Conservation (phyloP, 2,113 vertebrate species). For the Brienomyrus longianalis region DNA sequence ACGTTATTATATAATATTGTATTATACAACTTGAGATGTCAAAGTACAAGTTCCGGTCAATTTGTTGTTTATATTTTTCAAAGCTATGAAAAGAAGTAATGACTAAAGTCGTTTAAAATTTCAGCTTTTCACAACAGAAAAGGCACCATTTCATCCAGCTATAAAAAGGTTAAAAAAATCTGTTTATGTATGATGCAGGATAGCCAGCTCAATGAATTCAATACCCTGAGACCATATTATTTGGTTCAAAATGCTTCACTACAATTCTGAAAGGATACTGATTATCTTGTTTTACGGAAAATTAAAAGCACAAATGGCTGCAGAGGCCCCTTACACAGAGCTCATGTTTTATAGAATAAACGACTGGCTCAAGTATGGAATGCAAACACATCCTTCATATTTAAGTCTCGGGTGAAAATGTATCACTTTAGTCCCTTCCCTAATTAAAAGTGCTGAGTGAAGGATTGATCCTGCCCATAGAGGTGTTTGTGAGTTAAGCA, state of each 20-base stretch:
- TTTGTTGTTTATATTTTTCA: not conserved
- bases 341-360: not conserved
- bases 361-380: not conserved
- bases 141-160: not conserved
- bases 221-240: not conserved
- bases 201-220: not conserved
- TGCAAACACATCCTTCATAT: not conserved
- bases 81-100: not conserved
- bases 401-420: not conserved
- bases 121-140: not conserved
- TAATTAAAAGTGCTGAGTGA: not conserved
- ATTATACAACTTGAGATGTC: not conserved
- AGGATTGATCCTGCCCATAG: not conserved
- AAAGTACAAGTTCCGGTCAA: not conserved
- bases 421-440: not conserved
- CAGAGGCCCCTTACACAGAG: not conserved
- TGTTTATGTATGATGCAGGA: not conserved
- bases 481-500: not conserved
- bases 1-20: not conserved
- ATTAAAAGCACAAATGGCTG: not conserved
- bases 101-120: not conserved
- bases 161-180: not conserved
- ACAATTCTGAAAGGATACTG: not conserved
- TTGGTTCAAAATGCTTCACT: not conserved
- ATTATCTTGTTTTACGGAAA: not conserved